Base-by-base conservation (phyloP, 2,797 vertebrate genomes). In the Nothura maculosa region DNA sequence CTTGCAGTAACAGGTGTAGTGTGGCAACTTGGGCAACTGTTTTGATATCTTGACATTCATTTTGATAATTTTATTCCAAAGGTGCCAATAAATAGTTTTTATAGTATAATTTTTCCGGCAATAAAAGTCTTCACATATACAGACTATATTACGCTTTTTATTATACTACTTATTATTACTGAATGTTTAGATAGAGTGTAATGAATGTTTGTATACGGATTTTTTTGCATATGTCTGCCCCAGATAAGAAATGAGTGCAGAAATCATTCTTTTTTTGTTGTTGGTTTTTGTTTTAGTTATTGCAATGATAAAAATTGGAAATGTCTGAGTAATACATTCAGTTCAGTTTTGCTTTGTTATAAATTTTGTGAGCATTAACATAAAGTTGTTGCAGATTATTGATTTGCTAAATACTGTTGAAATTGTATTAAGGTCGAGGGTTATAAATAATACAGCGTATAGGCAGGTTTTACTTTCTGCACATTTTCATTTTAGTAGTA, bases 1-100 rank as follows among this genome's bases (percentile, higher is more conserved):
- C 79, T 69, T 87, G 89, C 81, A 92, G 67, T 93, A 92, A 86
- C 93, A 93, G 82, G 58, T 97, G 76, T 89, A 80, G 22, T 74
- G 36, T 38, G 74, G 90, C 50, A 85, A 78, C 64, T 85, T 83
- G 69, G 75, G 36, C 90, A 89, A 77, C 52, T 68, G 36, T 85
- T 84, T 57, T 58, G 54, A n/a, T 82, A 18, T 57, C 64, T 83
- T 45, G 24, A 12, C 9, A 38, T 81, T 79, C 0, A 62, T 85
- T 91, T 89, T 84, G 68, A 70, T 63, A 77, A 40, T 63, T 90
- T 85, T 69, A 42, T 89, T 92, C 75, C 15, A 70, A 85, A 60
- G 28, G 18, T 70, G 77, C 38, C 30, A 77, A 52, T n/a, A 63
- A 32, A 54, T 72, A 79, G 43, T 8, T 81, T 69, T 87, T 52